phyloP scores from a whole-genome alignment of 2,113 vertebrate species.

The Penelope pileata region DNA sequence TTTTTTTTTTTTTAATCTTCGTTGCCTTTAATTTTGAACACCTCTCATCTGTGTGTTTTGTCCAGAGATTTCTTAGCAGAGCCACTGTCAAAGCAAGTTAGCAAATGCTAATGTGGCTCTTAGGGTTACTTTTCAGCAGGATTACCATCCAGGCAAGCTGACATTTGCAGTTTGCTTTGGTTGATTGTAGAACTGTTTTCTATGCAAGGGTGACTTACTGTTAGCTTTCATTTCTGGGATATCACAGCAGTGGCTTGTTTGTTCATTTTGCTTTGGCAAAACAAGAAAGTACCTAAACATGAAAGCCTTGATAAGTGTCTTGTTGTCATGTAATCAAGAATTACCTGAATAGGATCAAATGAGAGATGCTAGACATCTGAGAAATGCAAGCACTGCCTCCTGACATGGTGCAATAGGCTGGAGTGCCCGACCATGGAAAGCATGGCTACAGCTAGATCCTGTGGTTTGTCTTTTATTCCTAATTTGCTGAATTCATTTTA shows the following conservation, averaged over 20 bases:
- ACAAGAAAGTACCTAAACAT: background rate
- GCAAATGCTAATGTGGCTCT: background rate
- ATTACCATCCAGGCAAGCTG: constrained; percentile 35
- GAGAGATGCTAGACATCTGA: background rate
- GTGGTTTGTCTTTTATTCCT: background rate
- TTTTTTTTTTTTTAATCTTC: background rate
- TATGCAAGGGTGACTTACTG: background rate
- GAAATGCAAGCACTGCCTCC: background rate
- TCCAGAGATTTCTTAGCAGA: constrained; percentile 11
- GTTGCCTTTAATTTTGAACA: background rate
- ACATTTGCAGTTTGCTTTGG: constrained; percentile 40
- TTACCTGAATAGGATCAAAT: constrained; percentile 4
- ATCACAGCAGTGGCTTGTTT: background rate
- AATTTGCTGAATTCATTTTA: background rate
- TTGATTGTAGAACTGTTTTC: background rate
- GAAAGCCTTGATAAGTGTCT: background rate
- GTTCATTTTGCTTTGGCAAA: background rate
- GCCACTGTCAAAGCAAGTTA: constrained; percentile 23
- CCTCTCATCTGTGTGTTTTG: background rate
- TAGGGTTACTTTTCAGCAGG: constrained; percentile 16
- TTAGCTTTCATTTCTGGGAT: constrained; percentile 10
- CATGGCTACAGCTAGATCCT: background rate
- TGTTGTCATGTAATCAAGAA: background rate
- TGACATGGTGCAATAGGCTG: background rate
- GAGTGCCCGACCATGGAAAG: background rate